Percentiles rank a stretch among this genome's conserved stretches.
Conservation (phyloP, 1,140 invertebrate genomes). For the Eurytemora carolleeae region DNA sequence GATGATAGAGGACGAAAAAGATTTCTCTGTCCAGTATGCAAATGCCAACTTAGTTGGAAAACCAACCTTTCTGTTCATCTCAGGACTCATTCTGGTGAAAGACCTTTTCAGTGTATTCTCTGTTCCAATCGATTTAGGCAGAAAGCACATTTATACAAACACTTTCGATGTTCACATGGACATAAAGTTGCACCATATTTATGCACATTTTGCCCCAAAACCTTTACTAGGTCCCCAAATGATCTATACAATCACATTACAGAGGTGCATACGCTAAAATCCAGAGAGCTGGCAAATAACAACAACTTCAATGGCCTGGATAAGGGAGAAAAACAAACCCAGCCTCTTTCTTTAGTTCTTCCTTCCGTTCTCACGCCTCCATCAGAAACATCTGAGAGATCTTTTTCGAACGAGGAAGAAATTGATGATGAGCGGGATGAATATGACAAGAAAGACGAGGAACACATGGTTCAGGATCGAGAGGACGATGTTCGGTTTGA, state of each 20-base stretch:
- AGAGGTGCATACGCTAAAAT: constrained; percentile 8
- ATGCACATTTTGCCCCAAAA: constrained; percentile 5
- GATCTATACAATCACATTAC: constrained; percentile 16
- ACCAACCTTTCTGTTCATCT: constrained; percentile 38
- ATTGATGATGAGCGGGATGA: not conserved
- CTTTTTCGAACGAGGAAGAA: not conserved
- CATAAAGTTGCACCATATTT: constrained; percentile 8
- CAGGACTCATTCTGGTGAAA: constrained; percentile 86
- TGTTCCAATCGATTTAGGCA: constrained; percentile 80
- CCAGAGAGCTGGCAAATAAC: not conserved
- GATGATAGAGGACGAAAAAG: not conserved
- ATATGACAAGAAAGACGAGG: not conserved
- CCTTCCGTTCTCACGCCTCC: not conserved
- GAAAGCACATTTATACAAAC: constrained; percentile 89
- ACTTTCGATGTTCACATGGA: constrained; percentile 25
- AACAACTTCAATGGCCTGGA: not conserved
- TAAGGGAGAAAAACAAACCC: not conserved
- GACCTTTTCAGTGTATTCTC: constrained; percentile 83
- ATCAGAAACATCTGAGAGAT: too few relatives aligned
- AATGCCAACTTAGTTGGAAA: constrained; percentile 5
- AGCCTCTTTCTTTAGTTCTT: not conserved
- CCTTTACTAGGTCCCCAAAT: constrained; percentile 6
- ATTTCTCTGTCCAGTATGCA: constrained; percentile 9
- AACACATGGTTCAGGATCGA: not conserved
- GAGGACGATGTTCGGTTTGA: constrained; percentile 10